Evolutionary conservation across 2,888 invertebrate genomes (phyloP).

Genomic region (Agapostemon virescens): DNA sequence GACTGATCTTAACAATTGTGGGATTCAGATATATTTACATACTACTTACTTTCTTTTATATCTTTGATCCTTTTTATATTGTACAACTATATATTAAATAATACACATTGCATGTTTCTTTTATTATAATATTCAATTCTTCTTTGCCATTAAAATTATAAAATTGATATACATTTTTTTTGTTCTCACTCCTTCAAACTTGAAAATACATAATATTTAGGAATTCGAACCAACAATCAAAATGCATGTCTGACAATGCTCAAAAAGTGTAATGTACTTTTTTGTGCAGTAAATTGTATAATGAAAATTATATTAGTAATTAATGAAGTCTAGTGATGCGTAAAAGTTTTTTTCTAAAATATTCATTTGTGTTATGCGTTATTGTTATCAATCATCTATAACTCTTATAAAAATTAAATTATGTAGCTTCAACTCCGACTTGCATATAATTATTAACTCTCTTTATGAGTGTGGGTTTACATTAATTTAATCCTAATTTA

Average conservation of each 20-base stretch:
- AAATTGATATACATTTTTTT: slow-evolving; percentile 28
- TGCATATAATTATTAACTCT: too few relatives aligned
- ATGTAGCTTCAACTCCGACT: too few relatives aligned
- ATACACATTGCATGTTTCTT: background rate
- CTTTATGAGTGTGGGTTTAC: background rate
- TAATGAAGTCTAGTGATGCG: background rate
- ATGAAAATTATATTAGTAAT: background rate
- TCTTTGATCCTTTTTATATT: background rate
- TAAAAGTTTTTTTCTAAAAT: background rate
- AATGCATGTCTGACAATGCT: background rate
- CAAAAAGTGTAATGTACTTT: background rate
- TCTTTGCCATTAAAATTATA: background rate
- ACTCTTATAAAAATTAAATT: background rate
- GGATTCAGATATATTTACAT: background rate
- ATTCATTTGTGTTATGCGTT: background rate
- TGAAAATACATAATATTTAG: background rate
- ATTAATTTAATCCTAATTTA: background rate
- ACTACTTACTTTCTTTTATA: background rate
- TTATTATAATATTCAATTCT: background rate
- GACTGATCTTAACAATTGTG: background rate
- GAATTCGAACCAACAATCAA: background rate
- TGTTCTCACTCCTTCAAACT: slow-evolving; percentile 21
- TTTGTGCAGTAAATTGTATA: background rate
- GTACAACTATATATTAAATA: background rate
- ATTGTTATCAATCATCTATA: background rate